Evolutionary conservation across 1,140 invertebrate species (phyloP).

Genomic region (Brachionus paranguensis): DNA sequence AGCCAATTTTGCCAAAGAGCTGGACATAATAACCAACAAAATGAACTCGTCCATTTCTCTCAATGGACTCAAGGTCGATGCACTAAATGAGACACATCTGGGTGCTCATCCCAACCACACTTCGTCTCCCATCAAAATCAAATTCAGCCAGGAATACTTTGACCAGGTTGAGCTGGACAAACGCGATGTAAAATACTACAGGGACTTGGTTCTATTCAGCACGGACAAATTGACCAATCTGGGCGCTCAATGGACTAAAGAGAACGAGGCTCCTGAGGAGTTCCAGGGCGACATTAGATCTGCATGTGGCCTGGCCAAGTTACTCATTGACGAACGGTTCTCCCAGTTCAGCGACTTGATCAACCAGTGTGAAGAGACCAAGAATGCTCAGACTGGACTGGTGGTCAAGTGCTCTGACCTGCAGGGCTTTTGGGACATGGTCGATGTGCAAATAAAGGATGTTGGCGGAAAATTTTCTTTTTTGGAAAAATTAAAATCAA

Average conservation of each 20-base stretch:
- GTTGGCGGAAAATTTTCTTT: background rate
- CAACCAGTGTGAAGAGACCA: conserved; percentile 8
- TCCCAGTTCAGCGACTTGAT: conserved; percentile 21
- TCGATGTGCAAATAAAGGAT: conserved; percentile 17
- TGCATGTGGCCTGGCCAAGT: conserved; percentile 20
- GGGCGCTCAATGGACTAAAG: background rate
- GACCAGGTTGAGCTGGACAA: background rate
- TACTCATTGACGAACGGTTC: conserved; percentile 19
- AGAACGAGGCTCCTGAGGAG: background rate
- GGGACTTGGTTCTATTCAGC: background rate
- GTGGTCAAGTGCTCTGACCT: conserved; percentile 15
- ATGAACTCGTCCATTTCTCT: background rate
- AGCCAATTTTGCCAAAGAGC: background rate
- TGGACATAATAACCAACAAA: background rate
- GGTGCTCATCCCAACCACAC: background rate
- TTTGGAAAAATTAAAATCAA: background rate
- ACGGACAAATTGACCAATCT: background rate
- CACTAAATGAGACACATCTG: background rate
- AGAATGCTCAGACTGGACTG: background rate
- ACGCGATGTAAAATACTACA: background rate
- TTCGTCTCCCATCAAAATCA: background rate
- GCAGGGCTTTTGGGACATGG: conserved; percentile 39
- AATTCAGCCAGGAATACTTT: background rate
- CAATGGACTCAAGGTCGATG: background rate
- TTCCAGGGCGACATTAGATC: conserved; percentile 13